Percentiles rank a stretch among this genome's conserved stretches.
phyloP scores from a whole-genome alignment of 2,797 vertebrate genomes.

The Falco concolor region DNA sequence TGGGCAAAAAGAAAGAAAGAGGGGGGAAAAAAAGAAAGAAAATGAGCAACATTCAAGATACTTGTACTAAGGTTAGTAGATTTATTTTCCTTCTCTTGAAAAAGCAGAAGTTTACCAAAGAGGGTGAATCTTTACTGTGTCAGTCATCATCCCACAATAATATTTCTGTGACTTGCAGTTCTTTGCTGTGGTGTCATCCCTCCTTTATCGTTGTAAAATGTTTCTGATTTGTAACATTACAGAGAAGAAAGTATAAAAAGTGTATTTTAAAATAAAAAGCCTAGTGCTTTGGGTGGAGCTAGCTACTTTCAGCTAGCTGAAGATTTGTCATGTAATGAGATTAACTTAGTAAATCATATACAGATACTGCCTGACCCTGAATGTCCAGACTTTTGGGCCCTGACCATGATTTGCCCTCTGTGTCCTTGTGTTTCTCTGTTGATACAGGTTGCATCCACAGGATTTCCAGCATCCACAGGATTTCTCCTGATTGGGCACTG shows the following conservation, averaged over 20 bases:
- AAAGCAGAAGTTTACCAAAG: background rate
- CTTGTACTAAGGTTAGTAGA: background rate
- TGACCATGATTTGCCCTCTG: background rate
- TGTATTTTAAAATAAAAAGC: background rate
- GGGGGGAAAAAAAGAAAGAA: rapidly evolving
- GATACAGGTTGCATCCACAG: background rate
- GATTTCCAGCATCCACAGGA: background rate
- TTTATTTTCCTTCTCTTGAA: background rate
- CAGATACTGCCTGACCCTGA: background rate
- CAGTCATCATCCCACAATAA: background rate
- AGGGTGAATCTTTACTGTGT: background rate
- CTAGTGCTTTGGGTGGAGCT: background rate
- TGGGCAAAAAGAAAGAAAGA: rapidly evolving
- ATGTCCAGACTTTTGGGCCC: background rate
- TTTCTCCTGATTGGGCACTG: background rate
- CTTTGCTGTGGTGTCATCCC: background rate
- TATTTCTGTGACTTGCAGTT: background rate
- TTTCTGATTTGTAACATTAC: background rate
- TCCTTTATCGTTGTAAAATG: background rate
- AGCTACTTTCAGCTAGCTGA: background rate
- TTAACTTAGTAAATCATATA: background rate
- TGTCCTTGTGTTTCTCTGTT: background rate
- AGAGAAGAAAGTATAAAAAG: background rate
- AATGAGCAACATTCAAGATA: background rate
- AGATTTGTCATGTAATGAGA: background rate